Percentiles rank a stretch among this genome's conserved stretches.
These are phyloP conservation scores for Orius laevigatus DNA, from an alignment of 1,140 invertebrate genomes.

Conservation along the genomic window DNA sequence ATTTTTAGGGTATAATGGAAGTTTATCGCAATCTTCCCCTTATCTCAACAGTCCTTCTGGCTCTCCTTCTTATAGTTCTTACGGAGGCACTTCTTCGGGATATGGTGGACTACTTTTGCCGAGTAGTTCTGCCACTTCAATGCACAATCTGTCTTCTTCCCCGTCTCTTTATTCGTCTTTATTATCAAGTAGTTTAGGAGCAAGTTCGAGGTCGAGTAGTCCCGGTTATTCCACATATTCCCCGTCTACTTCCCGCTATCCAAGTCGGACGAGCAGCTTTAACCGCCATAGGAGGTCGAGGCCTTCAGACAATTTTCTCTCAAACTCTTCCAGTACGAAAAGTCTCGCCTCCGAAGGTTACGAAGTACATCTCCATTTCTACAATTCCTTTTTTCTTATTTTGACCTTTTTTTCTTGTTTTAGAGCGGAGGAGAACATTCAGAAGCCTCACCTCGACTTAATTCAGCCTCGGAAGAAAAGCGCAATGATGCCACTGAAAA, in stretches of 20 bases:
- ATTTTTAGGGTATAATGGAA: conserved; percentile 8
- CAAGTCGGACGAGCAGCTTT: conserved; percentile 15
- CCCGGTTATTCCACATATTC: conserved; percentile 6
- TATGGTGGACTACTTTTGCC: conserved; percentile 41
- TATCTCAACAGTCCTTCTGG: conserved; percentile 10
- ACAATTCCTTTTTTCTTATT: background rate
- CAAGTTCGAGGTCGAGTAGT: conserved; percentile 14
- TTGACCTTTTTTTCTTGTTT: conserved; percentile 24
- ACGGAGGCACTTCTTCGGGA: conserved; percentile 42
- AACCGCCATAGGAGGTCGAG: conserved; percentile 13
- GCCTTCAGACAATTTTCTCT: conserved; percentile 17
- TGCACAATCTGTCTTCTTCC: conserved; percentile 11
- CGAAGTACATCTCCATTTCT: conserved; percentile 22
- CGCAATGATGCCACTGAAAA: conserved; percentile 37
- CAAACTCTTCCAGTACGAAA: conserved; percentile 12
- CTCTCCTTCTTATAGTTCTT: conserved; percentile 26
- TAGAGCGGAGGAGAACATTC: conserved; percentile 61
- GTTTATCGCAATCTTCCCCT: conserved; percentile 7
- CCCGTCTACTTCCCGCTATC: conserved; percentile 6
- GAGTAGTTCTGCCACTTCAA: conserved; percentile 11
- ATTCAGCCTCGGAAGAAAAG: conserved; percentile 28
- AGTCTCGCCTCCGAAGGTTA: conserved; percentile 40
- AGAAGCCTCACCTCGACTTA: conserved; percentile 39
- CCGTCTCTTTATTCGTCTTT: conserved; percentile 11
- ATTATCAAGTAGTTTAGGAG: background rate